Percentiles rank a stretch among this genome's conserved stretches.
Conservation (phyloP, 2,113 vertebrate species). For the Prietella phreatophila region DNA sequence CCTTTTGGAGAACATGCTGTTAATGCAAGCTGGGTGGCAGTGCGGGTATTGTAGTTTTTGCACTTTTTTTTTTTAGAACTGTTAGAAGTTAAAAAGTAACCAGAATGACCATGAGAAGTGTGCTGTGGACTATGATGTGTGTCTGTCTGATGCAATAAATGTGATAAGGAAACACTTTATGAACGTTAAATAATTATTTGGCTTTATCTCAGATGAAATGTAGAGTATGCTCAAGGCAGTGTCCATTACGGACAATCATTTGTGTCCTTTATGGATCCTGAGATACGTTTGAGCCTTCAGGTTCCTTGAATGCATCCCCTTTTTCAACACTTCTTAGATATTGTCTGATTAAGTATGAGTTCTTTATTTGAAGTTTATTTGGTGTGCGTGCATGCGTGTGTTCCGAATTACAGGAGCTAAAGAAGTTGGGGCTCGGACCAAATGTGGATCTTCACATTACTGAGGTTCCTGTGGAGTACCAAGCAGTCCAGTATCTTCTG, state of each 20-base stretch:
- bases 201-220: not conserved
- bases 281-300: not conserved
- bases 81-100: constrained; percentile 24
- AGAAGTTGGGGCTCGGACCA: constrained; percentile 82
- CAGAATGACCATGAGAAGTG: not conserved
- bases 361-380: not conserved
- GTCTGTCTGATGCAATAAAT: not conserved
- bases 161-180: not conserved
- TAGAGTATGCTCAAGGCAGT: not conserved
- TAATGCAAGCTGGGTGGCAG: constrained; percentile 76
- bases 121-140: not conserved
- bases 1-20: constrained; percentile 72
- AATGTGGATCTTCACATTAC: constrained; percentile 82
- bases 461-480: constrained; percentile 91
- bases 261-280: not conserved
- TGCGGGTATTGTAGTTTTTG: constrained; percentile 65
- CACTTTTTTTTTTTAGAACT: not conserved
- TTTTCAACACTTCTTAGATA: not conserved
- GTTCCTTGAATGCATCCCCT: not conserved
- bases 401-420: constrained; percentile 76
- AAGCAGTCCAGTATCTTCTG: constrained; percentile 84
- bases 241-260: not conserved
- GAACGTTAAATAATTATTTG: not conserved
- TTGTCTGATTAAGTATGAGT: not conserved
- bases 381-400: too few species aligned